Percentiles rank a stretch among this genome's conserved stretches.
Evolutionary conservation across 2,113 vertebrate genomes (phyloP).

Genomic region (Campylorhamphus procurvoides): DNA sequence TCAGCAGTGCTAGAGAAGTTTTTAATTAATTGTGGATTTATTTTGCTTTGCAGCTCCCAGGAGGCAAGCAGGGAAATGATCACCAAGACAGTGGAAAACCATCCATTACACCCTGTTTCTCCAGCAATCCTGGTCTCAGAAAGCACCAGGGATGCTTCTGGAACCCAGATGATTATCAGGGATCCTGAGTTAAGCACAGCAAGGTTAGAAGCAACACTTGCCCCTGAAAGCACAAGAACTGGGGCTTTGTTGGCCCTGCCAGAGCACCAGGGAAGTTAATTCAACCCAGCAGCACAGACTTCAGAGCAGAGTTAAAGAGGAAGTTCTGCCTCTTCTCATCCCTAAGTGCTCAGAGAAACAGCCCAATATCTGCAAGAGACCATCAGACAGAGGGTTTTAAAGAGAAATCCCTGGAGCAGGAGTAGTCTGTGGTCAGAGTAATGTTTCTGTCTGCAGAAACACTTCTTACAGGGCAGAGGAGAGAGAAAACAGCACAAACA

Average conservation of each 20-base stretch:
- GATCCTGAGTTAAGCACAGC: not conserved
- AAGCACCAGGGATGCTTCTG: fast-evolving
- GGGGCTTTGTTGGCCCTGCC: not conserved
- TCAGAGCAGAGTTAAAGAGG: not conserved
- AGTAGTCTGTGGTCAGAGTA: not conserved
- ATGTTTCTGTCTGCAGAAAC: fast-evolving
- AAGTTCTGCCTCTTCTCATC: not conserved
- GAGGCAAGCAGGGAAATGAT: not conserved
- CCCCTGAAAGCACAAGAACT: not conserved
- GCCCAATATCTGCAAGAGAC: not conserved
- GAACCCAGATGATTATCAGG: no score
- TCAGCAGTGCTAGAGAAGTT: fast-evolving
- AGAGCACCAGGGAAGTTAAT: not conserved
- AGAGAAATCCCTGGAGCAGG: not conserved
- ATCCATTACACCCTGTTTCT: fast-evolving
- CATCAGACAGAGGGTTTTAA: not conserved
- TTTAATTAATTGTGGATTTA: not conserved
- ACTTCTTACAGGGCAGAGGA: not conserved
- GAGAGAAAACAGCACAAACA: not conserved
- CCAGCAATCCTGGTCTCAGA: fast-evolving
- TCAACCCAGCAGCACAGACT: not conserved
- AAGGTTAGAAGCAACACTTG: not conserved
- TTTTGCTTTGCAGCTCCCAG: not conserved
- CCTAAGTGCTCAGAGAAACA: not conserved
- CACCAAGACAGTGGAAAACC: not conserved